Evolutionary conservation across 2,888 invertebrate genomes (phyloP), one percentile per base, ranked within the genome.

Genomic region (Trimorus sp.): DNA sequence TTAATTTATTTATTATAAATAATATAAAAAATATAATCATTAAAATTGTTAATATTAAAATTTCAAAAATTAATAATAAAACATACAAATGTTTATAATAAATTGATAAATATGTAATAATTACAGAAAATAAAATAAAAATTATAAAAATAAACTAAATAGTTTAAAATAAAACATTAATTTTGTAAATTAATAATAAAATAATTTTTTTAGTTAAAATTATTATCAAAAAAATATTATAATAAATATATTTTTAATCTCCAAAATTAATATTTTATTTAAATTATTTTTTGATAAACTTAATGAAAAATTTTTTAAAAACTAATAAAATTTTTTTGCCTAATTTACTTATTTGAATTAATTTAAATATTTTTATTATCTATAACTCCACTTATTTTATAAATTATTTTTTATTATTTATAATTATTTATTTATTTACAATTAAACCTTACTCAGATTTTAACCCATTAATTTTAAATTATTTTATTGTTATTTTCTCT

Each of bases 261-360:
- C 94, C 94, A 94, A 94, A 94, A 94, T 94, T 94, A 94, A 94
- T 93, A 94, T 94, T 77, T 94, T 94, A 92, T 87, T 85, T 93
- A 94, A 94, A 94, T 93, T 94, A 94, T 92, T 93, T 93, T 92
- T 93, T 94, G 93, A 92, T 79, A 56, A 60, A 36, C 12, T 16
- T 14, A 40, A 51, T 15, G 7, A 26, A 45, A 16, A 60, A 42
- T 16, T 60, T 16, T 40, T 26, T 45, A 11, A 42, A 26, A 16
- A 14, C 2, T 53, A 45, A 14, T 45, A 48, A 59, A 63, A 45
- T 56, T 38, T 15, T 16, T 68, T 15, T 63, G 54, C 36, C 48
- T 11, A n/a, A 42, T 62, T 60, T 53, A 51, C 15, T 65, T 51
- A 38, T 65, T 53, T 9, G 9, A 49, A 7, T 49, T 16, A 16